Base-by-base conservation (phyloP, 2,113 vertebrate genomes). In the Istiophorus platypterus region DNA sequence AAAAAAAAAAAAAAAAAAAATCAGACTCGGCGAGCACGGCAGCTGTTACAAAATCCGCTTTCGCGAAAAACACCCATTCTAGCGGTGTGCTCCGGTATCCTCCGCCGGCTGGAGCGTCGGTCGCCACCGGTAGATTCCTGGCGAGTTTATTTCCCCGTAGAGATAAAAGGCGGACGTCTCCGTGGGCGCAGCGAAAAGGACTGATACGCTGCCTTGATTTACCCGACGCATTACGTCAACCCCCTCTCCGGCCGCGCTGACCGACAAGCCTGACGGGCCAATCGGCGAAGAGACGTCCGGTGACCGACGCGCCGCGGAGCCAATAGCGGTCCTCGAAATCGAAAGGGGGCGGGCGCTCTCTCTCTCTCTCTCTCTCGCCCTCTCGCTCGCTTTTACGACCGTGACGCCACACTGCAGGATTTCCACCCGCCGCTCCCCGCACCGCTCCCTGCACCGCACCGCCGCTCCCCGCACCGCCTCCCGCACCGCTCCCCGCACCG, bases 361-460 rank as follows among this genome's bases (percentile, higher is more conserved):
- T 39, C 37, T 7, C 31, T 24, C 22, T 52, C 17, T 2, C 47
- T 7, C 29, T 57, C 15, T 66, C 22, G 39, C 2, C 47, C 12
- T 29, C 31, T 70, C 20, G 45, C 65, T 73, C 77, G 77, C 74
- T 61, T 39, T 49, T 45, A 17, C 13, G 22, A n/a, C 6, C 70
- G 91, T 96, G 95, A 96, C 95, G 95, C 90, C 91, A 93, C 91
- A 95, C 93, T 96, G 95, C 95, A 95, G 95, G 95, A 94, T 93
- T 93, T 94, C 93, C 92, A 41, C 80, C 86, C 79, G 85, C 82
- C 71, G 79, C 91, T 90, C 87, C 85, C 87, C 74, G 84, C 88
- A 80, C 82, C 72, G 65, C 88, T 90, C 87, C 85, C 87, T 72
- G 84, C 88, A 80, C 82, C 72, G 65, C 88, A n/a, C n/a, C n/a